phyloP scores from a whole-genome alignment of 2,113 vertebrate genomes.

The Protobothrops flavoviridis region DNA sequence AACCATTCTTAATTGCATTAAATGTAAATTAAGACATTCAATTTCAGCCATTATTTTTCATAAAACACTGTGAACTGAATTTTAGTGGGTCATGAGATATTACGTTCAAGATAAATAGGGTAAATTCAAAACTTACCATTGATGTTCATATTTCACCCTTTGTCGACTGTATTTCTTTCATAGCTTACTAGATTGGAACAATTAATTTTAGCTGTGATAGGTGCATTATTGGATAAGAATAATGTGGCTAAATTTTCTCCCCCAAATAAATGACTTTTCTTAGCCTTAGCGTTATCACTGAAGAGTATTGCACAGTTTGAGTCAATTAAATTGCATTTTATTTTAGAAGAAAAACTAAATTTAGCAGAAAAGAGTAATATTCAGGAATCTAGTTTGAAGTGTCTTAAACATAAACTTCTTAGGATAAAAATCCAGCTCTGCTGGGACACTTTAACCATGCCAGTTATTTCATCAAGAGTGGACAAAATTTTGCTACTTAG shows the following conservation, averaged over 20 bases:
- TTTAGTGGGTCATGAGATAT: constrained; percentile 92
- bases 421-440: constrained; percentile 1
- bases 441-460: background rate
- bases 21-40: constrained; percentile 99
- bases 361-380: constrained; percentile 59
- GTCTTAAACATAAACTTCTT: constrained; percentile 28
- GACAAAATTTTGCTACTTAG: background rate
- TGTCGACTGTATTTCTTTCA: constrained; percentile 73
- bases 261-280: constrained; percentile 73
- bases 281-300: constrained; percentile 65
- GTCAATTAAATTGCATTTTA: constrained; percentile 61
- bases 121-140: constrained; percentile 78
- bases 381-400: constrained; percentile 49
- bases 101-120: constrained; percentile 80
- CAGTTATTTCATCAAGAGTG: background rate
- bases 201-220: constrained; percentile 77
- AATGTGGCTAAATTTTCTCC: constrained; percentile 60
- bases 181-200: constrained; percentile 76
- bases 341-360: constrained; percentile 67
- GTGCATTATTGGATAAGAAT: constrained; percentile 71
- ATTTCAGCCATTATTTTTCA: constrained; percentile 98
- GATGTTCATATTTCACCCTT: constrained; percentile 83
- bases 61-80: constrained; percentile 96
- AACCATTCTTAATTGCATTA: constrained; percentile 98
- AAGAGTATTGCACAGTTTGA: constrained; percentile 68